Evolutionary conservation across 2,888 invertebrate species (phyloP).

Genomic region (Electrophaes corylata): DNA sequence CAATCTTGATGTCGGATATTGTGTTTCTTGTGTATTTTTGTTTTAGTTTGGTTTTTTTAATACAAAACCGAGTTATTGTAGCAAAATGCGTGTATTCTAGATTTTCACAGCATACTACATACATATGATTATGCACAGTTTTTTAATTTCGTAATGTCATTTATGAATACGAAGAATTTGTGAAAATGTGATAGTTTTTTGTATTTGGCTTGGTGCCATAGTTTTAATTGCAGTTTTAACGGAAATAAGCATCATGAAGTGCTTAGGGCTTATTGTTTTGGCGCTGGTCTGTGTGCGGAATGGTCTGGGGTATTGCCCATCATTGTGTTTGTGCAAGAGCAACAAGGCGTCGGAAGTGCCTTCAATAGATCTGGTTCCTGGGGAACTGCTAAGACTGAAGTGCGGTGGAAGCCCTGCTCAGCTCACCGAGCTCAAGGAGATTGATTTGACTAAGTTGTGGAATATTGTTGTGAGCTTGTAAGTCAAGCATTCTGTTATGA

Average conservation of each 20-base stretch:
- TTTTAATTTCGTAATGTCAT: conserved; percentile 45
- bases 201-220: conserved; percentile 81
- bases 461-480: conserved; percentile 87
- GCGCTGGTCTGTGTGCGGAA: conserved; percentile 54
- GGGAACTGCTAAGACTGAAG: conserved; percentile 85
- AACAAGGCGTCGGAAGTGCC: conserved; percentile 81
- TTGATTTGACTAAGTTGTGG: conserved; percentile 85
- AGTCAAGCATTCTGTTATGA: conserved; percentile 56
- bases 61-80: conserved; percentile 30
- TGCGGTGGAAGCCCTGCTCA: conserved; percentile 86
- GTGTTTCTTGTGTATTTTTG: conserved; percentile 54
- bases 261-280: conserved; percentile 57
- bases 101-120: not conserved
- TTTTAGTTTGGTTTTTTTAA: conserved; percentile 70
- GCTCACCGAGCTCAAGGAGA: conserved; percentile 85
- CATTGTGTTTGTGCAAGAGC: conserved; percentile 83
- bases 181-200: conserved; percentile 78
- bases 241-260: conserved; percentile 69
- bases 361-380: conserved; percentile 79
- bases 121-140: conserved; percentile 29
- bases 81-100: conserved; percentile 10
- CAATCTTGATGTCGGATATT: conserved; percentile 71
- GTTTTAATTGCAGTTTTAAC: conserved; percentile 67
- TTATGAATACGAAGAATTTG: conserved; percentile 63
- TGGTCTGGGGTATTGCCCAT: conserved; percentile 68